Conservation (phyloP, 2,888 invertebrate genomes). For the Rhynchonema sp. region DNA sequence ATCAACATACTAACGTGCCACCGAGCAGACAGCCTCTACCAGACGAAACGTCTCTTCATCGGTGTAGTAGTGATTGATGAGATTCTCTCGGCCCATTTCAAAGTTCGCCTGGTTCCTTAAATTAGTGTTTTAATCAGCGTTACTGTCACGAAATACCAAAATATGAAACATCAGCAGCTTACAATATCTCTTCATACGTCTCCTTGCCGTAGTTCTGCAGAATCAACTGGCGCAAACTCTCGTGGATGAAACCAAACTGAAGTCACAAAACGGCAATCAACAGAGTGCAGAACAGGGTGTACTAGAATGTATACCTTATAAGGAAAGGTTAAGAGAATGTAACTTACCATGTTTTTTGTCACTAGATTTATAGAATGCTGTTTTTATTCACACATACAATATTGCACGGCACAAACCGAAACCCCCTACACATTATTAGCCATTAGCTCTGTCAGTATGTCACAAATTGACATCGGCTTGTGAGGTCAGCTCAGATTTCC, state of each 20-base stretch:
- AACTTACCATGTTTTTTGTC: not conserved
- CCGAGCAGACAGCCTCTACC: conserved; percentile 18
- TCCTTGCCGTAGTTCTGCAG: conserved; percentile 22
- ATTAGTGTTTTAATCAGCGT: not conserved
- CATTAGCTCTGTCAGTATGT: too few species aligned
- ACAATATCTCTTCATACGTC: conserved; percentile 20
- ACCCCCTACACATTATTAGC: too few species aligned
- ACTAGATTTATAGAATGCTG: too few species aligned
- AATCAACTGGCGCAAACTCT: conserved; percentile 20
- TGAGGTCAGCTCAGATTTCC: too few species aligned
- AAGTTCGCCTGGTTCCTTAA: conserved; percentile 18
- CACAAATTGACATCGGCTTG: too few species aligned
- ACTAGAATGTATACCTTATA: too few species aligned
- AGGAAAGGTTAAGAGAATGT: not conserved
- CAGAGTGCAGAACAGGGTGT: not conserved
- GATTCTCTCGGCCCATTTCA: conserved; percentile 25
- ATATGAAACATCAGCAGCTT: conserved; percentile 4
- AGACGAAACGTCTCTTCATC: conserved; percentile 22
- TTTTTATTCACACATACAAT: too few species aligned
- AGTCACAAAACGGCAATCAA: not conserved
- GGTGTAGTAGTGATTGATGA: conserved; percentile 22
- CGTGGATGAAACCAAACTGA: conserved; percentile 26
- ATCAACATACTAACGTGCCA: conserved; percentile 18
- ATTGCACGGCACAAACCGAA: too few species aligned
- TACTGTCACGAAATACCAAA: conserved; percentile 1